Conservation (phyloP, 2,113 vertebrate genomes). For the Oncorhynchus clarkii region DNA sequence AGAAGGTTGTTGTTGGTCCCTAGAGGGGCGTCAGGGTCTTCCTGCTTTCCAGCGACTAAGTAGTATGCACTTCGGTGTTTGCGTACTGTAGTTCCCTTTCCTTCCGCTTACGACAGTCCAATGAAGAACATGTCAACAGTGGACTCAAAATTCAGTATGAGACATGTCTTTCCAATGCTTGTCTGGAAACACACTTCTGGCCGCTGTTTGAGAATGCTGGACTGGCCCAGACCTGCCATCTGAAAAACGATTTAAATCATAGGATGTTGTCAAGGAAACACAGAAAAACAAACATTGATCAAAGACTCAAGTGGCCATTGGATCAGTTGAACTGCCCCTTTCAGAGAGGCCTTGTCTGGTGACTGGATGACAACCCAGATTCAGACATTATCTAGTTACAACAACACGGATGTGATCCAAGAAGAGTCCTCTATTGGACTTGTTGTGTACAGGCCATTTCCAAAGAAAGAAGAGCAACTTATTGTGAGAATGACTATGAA, state of each 20-base stretch:
- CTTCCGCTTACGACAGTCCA: conserved; percentile 32
- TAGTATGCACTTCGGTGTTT: conserved; percentile 32
- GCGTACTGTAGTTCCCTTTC: conserved; percentile 17
- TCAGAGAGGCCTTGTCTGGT: conserved; percentile 1
- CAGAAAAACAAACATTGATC: neutral
- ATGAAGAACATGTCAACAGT: conserved; percentile 52
- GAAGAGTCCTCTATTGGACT: conserved; percentile 7
- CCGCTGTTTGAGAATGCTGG: conserved; percentile 12
- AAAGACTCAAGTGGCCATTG: conserved; percentile 2
- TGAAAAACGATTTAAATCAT: conserved; percentile 11
- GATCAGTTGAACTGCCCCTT: neutral
- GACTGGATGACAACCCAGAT: conserved; percentile 19
- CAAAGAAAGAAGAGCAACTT: conserved; percentile 42
- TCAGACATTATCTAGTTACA: neutral
- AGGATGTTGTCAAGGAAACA: conserved; percentile 22
- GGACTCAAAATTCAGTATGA: conserved; percentile 46
- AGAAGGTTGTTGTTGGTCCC: conserved; percentile 37
- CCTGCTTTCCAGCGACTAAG: conserved; percentile 17
- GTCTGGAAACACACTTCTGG: conserved; percentile 5
- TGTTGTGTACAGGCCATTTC: conserved; percentile 43
- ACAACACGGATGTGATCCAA: conserved; percentile 5
- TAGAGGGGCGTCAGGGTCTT: conserved; percentile 29
- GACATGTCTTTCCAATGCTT: conserved; percentile 47
- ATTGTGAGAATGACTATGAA: conserved; percentile 3
- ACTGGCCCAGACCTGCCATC: conserved; percentile 26